Evolutionary conservation across 2,888 invertebrate genomes (phyloP), one percentile per base, ranked within the genome.

Genomic region (Exephanes ischioxanthus): DNA sequence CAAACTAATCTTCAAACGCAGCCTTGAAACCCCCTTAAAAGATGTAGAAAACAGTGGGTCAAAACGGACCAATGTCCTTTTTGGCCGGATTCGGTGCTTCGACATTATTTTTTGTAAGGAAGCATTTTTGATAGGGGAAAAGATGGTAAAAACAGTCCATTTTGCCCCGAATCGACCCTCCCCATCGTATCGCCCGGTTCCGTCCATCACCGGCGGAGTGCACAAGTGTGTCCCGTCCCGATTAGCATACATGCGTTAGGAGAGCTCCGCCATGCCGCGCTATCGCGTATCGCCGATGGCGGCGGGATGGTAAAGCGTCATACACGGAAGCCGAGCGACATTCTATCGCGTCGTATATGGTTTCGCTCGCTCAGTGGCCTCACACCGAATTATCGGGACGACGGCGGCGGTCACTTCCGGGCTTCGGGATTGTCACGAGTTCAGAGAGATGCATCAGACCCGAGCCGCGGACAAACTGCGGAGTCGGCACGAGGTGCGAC

Each of bases 331-430:
- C n/a, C 22, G 66, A 11, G 58, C 58, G 66, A 66, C 53, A 66
- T 76, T 51, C 66, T 48, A 76, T 66, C 51, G 63, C 16, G 16
- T 16, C 26, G 45, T 61, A 45, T 16, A 16, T 30, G 30, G 70
- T 41, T 73, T 41, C 41, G 58, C 61, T 26, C 6, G 58, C 58
- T 58, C 41, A 37, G 14, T 72, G 41, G 37, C 41, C 58, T 26
- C 26, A 30, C 19, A n/a, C 61, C 73, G 61, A 73, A 73, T 61
- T 73, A 73, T 73, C 61, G 58, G 58, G 45, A 73, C 61, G 58
- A 41, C 16, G 63, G 16, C 58, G 61, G 45, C 61, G 73, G 73
- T 73, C 61, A 73, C 58, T 73, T 73, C 73, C 73, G 41, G 73
- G 73, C 73, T 73, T 61, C 41, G 30, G 58, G 72, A 3, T n/a